Evolutionary conservation across 2,888 invertebrate species (phyloP), one percentile per base, ranked within the genome.

Genomic region (Calephelis perditalis): DNA sequence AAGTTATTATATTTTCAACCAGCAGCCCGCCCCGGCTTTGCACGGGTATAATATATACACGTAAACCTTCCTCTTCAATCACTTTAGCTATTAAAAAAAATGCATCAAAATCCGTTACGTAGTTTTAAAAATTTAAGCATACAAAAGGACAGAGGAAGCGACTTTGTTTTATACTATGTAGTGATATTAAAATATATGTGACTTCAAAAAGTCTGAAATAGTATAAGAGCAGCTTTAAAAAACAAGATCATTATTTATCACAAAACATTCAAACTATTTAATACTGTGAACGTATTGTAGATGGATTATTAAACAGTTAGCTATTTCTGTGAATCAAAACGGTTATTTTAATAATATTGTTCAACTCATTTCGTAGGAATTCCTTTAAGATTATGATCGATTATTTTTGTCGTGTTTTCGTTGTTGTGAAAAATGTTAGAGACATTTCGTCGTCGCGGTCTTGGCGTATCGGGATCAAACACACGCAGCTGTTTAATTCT

Each of bases 391-490:
- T 87, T 84, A 86, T 86, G 84, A 87, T 86, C 83, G 81, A 87
- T 86, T 84, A 86, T 86, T 84, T 83, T 80, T 72, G 84, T 81
- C 80, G 80, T 78, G 79, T 84, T 86, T 82, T 81, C 76, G 73
- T 75, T 76, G 78, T 76, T 73, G 75, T 79, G 80, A 84, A 86
- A 85, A 86, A 82, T 82, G 75, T 72, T 76, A 71, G 77, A 76
- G 81, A 81, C 81, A 73, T 82, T 82, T 79, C 78, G 83, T 81
- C 81, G 82, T 78, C 86, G 82, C 78, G 77, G 72, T 72, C 69
- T 70, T 72, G 71, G 82, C 86, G 84, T 84, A 79, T 81, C 87
- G 83, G 79, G 87, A 88, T 89, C 89, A 88, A 88, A 89, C 79
- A 81, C 73, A 70, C 76, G 74, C 86, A 84, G 84, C 84, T 82